A percentile compares a stretch with the other conserved stretches of the same genome.
Evolutionary conservation across 1,140 invertebrate species (phyloP).

Genomic region (Himalopsyche phryganea): DNA sequence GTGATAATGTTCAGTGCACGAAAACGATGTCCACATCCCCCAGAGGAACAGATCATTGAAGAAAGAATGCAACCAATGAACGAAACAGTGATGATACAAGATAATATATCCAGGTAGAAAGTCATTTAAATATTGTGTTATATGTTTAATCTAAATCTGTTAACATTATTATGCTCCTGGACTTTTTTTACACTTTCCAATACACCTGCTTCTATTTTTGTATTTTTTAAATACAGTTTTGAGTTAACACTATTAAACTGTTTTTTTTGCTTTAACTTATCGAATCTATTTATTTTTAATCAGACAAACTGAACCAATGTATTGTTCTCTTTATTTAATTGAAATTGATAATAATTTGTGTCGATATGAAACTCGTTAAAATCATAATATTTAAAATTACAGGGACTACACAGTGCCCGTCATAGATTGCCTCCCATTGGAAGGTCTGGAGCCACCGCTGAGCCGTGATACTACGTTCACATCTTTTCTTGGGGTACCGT

Average conservation of each 20-base stretch:
- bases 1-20: slow-evolving; percentile 69
- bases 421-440: slow-evolving; percentile 49
- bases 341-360: no score
- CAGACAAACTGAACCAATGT: no score
- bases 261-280: no score
- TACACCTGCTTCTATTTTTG: no score
- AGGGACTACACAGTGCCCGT: slow-evolving; percentile 51
- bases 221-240: no score
- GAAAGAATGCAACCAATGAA: slow-evolving; percentile 43
- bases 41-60: slow-evolving; percentile 36
- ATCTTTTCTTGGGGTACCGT: slow-evolving; percentile 59
- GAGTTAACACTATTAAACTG: no score
- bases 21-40: slow-evolving; percentile 56
- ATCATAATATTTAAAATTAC: slow-evolving; percentile 23
- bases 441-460: slow-evolving; percentile 50
- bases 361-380: background rate
- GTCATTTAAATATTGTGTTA: no score
- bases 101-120: slow-evolving; percentile 49
- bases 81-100: slow-evolving; percentile 39
- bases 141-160: no score
- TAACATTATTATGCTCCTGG: no score
- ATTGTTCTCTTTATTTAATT: no score
- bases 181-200: no score
- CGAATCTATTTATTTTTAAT: no score
- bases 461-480: slow-evolving; percentile 68